phyloP scores from a whole-genome alignment of 2,113 vertebrate species.

The Gorsachius goisagi region DNA sequence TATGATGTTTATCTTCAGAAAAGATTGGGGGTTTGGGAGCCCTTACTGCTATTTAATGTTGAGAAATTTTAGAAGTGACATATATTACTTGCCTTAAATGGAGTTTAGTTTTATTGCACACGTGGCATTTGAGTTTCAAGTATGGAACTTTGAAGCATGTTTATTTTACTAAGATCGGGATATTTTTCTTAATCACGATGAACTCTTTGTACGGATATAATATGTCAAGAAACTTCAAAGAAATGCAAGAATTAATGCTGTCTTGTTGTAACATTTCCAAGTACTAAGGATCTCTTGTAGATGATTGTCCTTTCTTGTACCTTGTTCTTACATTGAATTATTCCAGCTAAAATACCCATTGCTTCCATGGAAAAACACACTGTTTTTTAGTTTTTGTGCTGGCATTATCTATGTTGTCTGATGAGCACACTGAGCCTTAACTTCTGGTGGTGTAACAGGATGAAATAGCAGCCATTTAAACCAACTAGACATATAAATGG shows the following conservation, averaged over 20 bases:
- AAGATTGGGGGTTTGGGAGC: slow-evolving; percentile 10
- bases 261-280: slow-evolving; percentile 41
- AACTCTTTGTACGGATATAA: slow-evolving; percentile 41
- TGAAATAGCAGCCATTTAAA: neutral
- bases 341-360: neutral
- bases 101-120: slow-evolving; percentile 39
- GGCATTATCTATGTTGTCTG: neutral
- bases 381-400: neutral
- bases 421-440: slow-evolving; percentile 31
- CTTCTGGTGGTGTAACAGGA: neutral
- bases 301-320: slow-evolving; percentile 19
- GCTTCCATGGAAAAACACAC: neutral
- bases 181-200: slow-evolving; percentile 39
- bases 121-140: slow-evolving; percentile 42
- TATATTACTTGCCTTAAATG: slow-evolving; percentile 51
- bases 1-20: slow-evolving; percentile 43
- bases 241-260: slow-evolving; percentile 12
- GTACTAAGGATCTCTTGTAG: slow-evolving; percentile 5
- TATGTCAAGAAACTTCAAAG: slow-evolving; percentile 16
- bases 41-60: slow-evolving; percentile 27
- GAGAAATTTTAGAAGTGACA: slow-evolving; percentile 4
- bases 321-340: neutral
- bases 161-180: slow-evolving; percentile 43
- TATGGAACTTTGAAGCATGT: slow-evolving; percentile 32
- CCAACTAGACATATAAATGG: neutral